A percentile compares a stretch with the other conserved stretches of the same genome.
Conservation (phyloP, 2,797 vertebrate genomes). For the Bovichtus variegatus region DNA sequence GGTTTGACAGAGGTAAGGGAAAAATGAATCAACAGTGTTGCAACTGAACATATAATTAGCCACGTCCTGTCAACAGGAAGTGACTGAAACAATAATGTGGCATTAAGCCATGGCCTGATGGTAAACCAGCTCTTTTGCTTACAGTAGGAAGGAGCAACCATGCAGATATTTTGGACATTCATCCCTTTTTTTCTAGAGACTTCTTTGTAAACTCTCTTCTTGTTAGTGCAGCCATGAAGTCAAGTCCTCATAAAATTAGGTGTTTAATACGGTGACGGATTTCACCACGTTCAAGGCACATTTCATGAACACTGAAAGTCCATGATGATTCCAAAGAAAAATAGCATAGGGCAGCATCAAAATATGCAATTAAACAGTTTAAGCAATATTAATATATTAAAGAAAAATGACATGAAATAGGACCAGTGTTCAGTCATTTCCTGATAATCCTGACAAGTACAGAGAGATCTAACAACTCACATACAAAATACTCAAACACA, state of each 20-base stretch:
- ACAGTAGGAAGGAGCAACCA: background rate
- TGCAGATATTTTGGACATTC: background rate
- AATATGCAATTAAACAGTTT: background rate
- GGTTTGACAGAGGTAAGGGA: background rate
- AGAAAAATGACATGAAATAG: background rate
- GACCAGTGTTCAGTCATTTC: constrained; percentile 7
- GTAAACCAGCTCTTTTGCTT: background rate
- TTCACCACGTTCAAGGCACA: constrained; percentile 22
- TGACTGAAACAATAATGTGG: constrained; percentile 25
- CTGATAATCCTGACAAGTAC: background rate
- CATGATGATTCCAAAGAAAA: background rate
- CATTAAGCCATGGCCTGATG: constrained; percentile 3
- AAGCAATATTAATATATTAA: background rate
- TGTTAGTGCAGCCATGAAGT: background rate
- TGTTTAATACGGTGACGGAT: background rate
- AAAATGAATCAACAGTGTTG: background rate
- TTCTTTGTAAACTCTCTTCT: background rate
- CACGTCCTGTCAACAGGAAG: constrained; percentile 40
- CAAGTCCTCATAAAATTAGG: background rate
- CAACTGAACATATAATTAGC: background rate
- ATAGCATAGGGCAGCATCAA: background rate
- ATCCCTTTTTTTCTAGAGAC: background rate
- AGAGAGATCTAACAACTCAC: constrained; percentile 5
- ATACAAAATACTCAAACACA: constrained; percentile 14
- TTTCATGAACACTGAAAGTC: constrained; percentile 34